phyloP scores from a whole-genome alignment of 2,113 vertebrate genomes.

The Solenodon paradoxus region DNA sequence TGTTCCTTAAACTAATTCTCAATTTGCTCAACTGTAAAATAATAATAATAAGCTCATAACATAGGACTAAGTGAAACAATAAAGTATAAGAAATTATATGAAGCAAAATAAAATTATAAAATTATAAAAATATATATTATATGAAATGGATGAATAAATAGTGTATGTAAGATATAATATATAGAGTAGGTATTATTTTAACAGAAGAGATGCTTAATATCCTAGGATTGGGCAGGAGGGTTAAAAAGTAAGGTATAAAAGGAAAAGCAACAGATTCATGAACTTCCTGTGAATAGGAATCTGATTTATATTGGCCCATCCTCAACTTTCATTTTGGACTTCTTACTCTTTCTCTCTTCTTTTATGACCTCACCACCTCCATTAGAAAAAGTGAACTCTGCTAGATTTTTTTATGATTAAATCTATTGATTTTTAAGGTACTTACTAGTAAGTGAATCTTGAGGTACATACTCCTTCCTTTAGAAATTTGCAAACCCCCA shows the following conservation, averaged over 20 bases:
- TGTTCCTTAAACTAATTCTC: background rate
- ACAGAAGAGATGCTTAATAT: background rate
- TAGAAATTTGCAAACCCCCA: background rate
- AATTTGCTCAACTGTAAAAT: background rate
- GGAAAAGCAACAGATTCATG: background rate
- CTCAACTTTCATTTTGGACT: background rate
- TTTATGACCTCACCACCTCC: background rate
- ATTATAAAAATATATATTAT: background rate
- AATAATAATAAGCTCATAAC: background rate
- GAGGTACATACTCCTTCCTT: background rate
- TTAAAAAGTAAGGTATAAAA: background rate
- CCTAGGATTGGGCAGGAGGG: background rate
- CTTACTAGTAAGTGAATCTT: background rate
- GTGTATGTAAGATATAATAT: background rate
- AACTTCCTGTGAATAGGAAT: background rate
- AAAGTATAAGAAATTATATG: no score
- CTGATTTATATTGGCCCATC: background rate
- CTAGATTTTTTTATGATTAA: conserved; percentile 6
- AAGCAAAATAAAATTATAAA: no score
- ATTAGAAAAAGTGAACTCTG: background rate
- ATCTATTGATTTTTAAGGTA: background rate
- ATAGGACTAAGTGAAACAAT: background rate
- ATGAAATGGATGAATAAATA: background rate
- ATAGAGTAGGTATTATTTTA: background rate
- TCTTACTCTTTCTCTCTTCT: background rate